A percentile compares a stretch with the other conserved stretches of the same genome.
phyloP scores from a whole-genome alignment of 2,113 vertebrate species.

The Globicephala melas region DNA sequence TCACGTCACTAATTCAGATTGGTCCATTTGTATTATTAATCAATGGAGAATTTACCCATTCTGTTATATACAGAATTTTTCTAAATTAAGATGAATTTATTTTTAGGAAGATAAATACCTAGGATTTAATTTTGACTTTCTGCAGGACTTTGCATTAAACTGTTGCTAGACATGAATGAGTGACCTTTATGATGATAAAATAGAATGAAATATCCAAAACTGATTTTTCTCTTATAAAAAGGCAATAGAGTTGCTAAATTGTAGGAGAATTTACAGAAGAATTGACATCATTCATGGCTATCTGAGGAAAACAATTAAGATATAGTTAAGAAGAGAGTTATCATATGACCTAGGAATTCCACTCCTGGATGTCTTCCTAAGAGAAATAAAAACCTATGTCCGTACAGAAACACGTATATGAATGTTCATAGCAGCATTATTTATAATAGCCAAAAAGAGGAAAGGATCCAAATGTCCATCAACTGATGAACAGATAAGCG shows the following conservation, averaged over 20 bases:
- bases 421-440: background rate
- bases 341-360: background rate
- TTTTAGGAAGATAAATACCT: background rate
- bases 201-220: background rate
- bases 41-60: background rate
- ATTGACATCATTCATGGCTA: background rate
- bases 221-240: background rate
- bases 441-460: background rate
- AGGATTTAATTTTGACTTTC: background rate
- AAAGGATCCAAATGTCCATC: background rate
- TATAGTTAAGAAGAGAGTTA: background rate
- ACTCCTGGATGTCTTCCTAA: background rate
- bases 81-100: slow-evolving; percentile 15
- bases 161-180: background rate
- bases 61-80: background rate
- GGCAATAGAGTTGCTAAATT: background rate
- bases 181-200: background rate
- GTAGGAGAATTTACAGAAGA: background rate
- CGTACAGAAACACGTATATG: background rate
- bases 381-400: background rate
- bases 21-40: background rate
- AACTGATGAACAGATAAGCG: background rate
- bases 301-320: background rate
- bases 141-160: background rate
- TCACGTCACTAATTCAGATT: background rate